phyloP scores from a whole-genome alignment of 2,113 vertebrate species.

The Steatornis caripensis region DNA sequence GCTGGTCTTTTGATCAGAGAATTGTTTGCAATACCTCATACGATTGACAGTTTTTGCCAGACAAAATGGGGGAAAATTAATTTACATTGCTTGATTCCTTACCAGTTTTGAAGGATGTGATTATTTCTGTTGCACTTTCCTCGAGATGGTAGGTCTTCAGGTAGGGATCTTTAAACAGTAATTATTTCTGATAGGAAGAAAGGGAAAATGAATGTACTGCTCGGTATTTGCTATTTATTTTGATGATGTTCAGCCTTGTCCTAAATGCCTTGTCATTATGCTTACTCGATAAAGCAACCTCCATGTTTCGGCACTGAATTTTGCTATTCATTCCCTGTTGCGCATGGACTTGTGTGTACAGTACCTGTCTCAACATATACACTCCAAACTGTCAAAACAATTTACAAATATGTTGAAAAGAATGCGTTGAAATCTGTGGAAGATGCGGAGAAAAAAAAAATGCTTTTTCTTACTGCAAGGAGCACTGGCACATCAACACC shows the following conservation, averaged over 20 bases:
- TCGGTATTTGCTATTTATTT: background rate
- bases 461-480: background rate
- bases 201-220: background rate
- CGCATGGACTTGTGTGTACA: background rate
- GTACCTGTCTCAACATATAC: background rate
- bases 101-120: background rate
- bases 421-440: background rate
- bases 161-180: background rate
- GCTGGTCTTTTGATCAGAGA: background rate
- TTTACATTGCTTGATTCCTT: background rate
- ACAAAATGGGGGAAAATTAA: background rate
- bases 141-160: background rate
- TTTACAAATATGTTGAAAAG: background rate
- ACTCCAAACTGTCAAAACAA: background rate
- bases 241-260: background rate
- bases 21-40: background rate
- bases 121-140: background rate
- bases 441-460: background rate
- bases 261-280: background rate
- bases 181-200: background rate
- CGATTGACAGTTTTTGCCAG: background rate
- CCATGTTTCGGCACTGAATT: background rate
- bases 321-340: background rate
- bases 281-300: background rate
- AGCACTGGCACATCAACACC: background rate